Percentiles rank a stretch among this genome's conserved stretches.
These are phyloP conservation scores for Eupsilia transversa DNA, from an alignment of 2,888 invertebrate genomes.

Conservation along the genomic window DNA sequence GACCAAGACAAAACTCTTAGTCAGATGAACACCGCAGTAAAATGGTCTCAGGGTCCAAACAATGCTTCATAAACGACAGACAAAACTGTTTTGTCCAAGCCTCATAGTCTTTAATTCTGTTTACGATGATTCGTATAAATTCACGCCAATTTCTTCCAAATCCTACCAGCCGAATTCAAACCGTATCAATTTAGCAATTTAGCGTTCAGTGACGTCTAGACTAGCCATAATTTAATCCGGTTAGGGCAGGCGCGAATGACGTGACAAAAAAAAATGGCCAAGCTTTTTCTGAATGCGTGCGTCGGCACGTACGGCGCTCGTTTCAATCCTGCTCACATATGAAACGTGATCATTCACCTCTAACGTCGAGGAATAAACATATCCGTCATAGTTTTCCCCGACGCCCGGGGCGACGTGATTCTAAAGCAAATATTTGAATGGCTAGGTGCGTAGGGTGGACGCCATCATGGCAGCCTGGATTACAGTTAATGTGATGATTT, in stretches of 20 bases:
- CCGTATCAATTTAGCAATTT: slow-evolving; percentile 67
- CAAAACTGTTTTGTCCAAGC: background rate
- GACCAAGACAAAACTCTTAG: background rate
- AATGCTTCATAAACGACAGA: background rate
- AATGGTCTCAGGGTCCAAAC: background rate
- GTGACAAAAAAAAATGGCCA: slow-evolving; percentile 71
- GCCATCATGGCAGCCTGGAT: slow-evolving; percentile 7
- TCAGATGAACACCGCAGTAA: background rate
- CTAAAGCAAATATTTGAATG: slow-evolving; percentile 73
- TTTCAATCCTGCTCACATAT: slow-evolving; percentile 82
- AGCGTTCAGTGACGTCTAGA: slow-evolving; percentile 74
- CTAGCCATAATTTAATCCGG: slow-evolving; percentile 77
- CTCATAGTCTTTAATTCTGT: background rate
- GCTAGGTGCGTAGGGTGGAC: slow-evolving; percentile 39
- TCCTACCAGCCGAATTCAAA: slow-evolving; percentile 21
- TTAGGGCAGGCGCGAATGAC: slow-evolving; percentile 70
- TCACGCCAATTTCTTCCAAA: slow-evolving; percentile 1
- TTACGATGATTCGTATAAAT: background rate
- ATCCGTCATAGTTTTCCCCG: slow-evolving; percentile 75
- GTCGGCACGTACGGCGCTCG: slow-evolving; percentile 80
- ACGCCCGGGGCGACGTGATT: slow-evolving; percentile 66
- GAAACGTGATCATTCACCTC: slow-evolving; percentile 86
- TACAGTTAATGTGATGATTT: slow-evolving; percentile 32
- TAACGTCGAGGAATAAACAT: slow-evolving; percentile 80
- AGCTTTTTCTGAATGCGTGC: slow-evolving; percentile 78